These are phyloP conservation scores for Lontra canadensis DNA, from an alignment of 2,113 vertebrate species.

Conservation along the genomic window DNA sequence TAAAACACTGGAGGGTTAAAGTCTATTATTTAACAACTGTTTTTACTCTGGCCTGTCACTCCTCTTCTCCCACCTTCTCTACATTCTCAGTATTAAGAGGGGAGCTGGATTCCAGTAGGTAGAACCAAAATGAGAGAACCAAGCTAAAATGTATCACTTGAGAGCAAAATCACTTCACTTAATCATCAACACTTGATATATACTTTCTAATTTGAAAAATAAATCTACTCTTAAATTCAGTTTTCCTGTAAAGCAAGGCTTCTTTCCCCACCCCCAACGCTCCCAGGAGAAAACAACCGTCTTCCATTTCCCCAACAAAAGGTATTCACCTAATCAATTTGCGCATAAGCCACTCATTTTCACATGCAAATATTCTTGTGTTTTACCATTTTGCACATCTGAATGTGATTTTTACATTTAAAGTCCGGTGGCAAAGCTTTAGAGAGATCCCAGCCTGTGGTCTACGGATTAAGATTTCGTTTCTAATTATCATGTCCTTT, in stretches of 20 bases:
- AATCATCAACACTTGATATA: neutral
- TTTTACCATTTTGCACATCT: neutral
- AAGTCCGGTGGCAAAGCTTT: constrained; percentile 34
- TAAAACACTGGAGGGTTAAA: too few species aligned
- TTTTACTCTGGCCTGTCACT: too few species aligned
- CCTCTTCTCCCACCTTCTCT: neutral
- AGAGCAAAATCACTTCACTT: neutral
- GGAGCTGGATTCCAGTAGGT: neutral
- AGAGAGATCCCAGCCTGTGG: constrained; percentile 43
- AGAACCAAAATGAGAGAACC: neutral
- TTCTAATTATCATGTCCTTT: constrained; percentile 78
- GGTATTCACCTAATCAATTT: neutral
- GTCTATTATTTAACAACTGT: neutral
- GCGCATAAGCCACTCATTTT: constrained; percentile 51
- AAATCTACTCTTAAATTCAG: neutral
- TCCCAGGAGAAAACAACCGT: neutral
- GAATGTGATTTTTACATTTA: constrained; percentile 61
- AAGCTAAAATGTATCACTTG: neutral
- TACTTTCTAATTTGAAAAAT: neutral
- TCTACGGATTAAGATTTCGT: constrained; percentile 65
- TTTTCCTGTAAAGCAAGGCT: neutral
- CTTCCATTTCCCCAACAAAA: constrained; percentile 40
- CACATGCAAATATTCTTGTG: constrained; percentile 67
- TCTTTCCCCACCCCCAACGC: neutral
- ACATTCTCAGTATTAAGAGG: neutral